Conservation (phyloP, 2,113 vertebrate genomes). For the Probosciger aterrimus region DNA sequence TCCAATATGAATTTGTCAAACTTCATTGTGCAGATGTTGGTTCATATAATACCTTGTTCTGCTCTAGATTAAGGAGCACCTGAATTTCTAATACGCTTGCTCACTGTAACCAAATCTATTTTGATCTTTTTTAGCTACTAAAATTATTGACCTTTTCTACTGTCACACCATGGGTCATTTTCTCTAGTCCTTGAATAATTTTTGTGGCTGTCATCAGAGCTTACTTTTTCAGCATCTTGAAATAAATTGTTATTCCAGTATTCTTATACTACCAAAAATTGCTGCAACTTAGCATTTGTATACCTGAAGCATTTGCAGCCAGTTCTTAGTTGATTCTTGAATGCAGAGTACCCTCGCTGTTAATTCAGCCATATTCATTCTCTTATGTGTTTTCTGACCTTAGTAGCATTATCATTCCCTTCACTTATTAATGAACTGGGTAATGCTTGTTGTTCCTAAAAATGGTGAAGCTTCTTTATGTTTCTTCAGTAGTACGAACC, state of each 20-base stretch:
- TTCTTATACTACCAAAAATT: neutral
- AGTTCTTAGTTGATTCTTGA: neutral
- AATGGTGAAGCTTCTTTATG: neutral
- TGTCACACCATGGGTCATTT: neutral
- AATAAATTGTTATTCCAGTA: neutral
- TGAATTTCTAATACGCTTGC: neutral
- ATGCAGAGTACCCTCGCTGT: neutral
- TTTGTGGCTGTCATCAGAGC: neutral
- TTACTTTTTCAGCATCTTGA: neutral
- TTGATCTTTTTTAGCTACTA: neutral
- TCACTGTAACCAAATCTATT: neutral
- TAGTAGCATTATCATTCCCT: neutral
- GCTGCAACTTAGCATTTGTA: neutral
- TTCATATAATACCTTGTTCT: neutral
- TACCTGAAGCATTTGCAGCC: neutral
- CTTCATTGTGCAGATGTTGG: neutral
- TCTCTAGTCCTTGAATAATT: neutral
- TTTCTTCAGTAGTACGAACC: neutral
- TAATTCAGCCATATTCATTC: neutral
- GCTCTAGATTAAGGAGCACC: neutral
- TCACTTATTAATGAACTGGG: neutral
- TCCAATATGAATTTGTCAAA: neutral
- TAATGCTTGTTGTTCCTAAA: neutral
- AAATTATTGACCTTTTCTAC: neutral
- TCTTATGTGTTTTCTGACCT: neutral